Evolutionary conservation across 2,888 invertebrate genomes (phyloP).

Genomic region (Phytoseiulus persimilis): DNA sequence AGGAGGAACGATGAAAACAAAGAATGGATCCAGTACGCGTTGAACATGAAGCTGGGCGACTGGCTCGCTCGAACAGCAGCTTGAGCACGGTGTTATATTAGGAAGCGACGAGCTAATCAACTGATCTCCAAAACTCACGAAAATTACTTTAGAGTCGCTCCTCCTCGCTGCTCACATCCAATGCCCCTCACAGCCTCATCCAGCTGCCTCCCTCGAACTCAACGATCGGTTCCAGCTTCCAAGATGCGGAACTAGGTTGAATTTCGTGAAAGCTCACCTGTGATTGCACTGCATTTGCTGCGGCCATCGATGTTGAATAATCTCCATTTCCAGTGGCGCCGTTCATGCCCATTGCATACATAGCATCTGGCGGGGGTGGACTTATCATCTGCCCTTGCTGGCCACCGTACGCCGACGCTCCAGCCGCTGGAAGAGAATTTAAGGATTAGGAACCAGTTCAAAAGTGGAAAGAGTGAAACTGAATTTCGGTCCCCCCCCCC

Average conservation of each 20-base stretch:
- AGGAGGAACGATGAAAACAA: neutral
- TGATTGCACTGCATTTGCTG: slow-evolving; percentile 36
- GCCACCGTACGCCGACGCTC: slow-evolving; percentile 49
- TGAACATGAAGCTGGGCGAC: neutral
- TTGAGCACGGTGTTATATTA: neutral
- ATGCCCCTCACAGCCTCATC: no score
- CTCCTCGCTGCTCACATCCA: no score
- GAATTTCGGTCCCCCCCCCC: no score
- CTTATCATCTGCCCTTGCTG: slow-evolving; percentile 35
- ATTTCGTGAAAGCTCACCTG: neutral
- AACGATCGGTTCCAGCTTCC: neutral
- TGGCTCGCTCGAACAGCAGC: neutral
- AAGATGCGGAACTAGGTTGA: neutral
- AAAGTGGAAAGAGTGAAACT: no score
- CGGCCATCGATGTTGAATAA: slow-evolving; percentile 32
- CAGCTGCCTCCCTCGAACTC: no score
- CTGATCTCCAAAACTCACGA: neutral
- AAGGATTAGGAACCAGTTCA: neutral
- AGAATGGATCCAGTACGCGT: neutral
- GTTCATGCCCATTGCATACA: slow-evolving; percentile 38
- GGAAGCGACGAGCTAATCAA: slow-evolving; percentile 6
- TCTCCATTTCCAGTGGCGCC: slow-evolving; percentile 34
- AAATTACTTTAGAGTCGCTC: neutral
- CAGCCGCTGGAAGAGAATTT: slow-evolving; percentile 42
- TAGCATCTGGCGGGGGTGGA: slow-evolving; percentile 34